A percentile compares a stretch with the other conserved stretches of the same genome.
These are phyloP conservation scores for Petroica traversi DNA, from an alignment of 2,113 vertebrate genomes.

Conservation along the genomic window DNA sequence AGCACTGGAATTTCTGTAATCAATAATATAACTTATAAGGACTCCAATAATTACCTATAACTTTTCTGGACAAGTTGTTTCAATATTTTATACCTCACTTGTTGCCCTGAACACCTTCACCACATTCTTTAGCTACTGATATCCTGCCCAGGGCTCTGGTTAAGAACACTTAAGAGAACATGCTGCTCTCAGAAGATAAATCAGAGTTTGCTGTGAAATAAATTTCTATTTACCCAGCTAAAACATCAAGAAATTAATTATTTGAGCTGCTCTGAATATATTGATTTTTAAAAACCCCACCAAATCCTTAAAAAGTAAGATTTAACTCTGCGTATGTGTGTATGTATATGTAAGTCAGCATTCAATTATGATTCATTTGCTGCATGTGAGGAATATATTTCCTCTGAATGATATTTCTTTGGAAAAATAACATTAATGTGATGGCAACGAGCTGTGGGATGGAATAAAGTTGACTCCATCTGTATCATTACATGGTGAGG, in stretches of 20 bases:
- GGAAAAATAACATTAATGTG: neutral
- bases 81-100: neutral
- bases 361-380: neutral
- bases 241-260: neutral
- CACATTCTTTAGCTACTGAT: neutral
- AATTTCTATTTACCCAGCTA: neutral
- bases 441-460: neutral
- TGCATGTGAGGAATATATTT: neutral
- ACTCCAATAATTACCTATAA: accelerated
- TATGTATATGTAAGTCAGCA: neutral
- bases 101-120: neutral
- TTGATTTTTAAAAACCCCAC: neutral
- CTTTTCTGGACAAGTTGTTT: neutral
- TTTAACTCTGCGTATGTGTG: accelerated
- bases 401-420: neutral
- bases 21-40: accelerated
- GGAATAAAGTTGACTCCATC: neutral
- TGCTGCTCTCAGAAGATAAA: neutral
- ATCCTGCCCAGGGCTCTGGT: neutral
- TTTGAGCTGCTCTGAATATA: neutral
- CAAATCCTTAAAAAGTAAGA: neutral
- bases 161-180: neutral
- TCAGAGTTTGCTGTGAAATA: neutral
- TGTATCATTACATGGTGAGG: neutral
- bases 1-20: neutral